Percentiles rank a stretch among this genome's conserved stretches.
Conservation (phyloP, 1,140 invertebrate genomes). For the Hirudo medicinalis region DNA sequence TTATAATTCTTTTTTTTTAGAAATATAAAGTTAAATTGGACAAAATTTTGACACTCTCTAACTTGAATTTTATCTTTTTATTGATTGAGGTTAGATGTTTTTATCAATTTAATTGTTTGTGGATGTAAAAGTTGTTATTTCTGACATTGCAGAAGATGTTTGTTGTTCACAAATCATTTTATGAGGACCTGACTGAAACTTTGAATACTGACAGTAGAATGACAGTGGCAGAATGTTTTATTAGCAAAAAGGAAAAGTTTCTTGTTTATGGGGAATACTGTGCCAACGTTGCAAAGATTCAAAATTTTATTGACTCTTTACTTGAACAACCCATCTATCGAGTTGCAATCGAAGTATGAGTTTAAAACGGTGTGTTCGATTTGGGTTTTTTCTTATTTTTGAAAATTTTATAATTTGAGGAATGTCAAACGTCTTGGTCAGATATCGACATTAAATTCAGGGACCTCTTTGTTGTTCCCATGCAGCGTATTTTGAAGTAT, state of each 20-base stretch:
- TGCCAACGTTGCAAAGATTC: not conserved
- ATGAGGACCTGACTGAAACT: not conserved
- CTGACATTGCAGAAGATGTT: not conserved
- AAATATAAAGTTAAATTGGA: too few species aligned
- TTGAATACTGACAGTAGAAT: not conserved
- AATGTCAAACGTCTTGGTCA: not conserved
- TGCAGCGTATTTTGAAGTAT: slow-evolving; percentile 9
- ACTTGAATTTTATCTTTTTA: slow-evolving; percentile 5
- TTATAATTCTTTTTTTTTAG: too few species aligned
- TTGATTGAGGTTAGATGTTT: not conserved
- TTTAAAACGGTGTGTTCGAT: not conserved
- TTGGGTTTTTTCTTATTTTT: not conserved
- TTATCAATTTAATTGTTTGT: not conserved
- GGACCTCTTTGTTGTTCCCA: not conserved
- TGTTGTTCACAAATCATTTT: not conserved
- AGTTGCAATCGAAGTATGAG: not conserved
- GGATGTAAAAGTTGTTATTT: not conserved
- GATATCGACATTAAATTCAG: slow-evolving; percentile 2
- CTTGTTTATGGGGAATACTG: slow-evolving; percentile 12
- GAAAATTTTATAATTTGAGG: not conserved
- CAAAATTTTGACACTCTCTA: not conserved
- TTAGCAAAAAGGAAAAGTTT: not conserved
- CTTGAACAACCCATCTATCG: not conserved
- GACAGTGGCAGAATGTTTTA: slow-evolving; percentile 5
- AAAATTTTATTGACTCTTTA: not conserved